A percentile compares a stretch with the other conserved stretches of the same genome.
These are phyloP conservation scores for Thymelicus sylvestris DNA, from an alignment of 2,888 invertebrate species.

Conservation along the genomic window DNA sequence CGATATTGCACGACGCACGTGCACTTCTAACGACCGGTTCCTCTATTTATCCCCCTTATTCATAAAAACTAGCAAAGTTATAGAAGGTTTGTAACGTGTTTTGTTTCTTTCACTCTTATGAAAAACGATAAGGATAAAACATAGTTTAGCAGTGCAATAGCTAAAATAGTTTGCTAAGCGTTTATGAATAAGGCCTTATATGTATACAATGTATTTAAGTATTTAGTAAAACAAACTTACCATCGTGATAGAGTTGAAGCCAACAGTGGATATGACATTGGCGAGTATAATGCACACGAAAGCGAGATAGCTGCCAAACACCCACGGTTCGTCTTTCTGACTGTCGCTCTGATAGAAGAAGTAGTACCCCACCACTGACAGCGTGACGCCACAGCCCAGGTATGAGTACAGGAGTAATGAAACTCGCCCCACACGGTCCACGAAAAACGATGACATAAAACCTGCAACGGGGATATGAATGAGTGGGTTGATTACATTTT, in stretches of 20 bases:
- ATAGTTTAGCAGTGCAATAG: too few relatives aligned
- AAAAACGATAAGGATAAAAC: too few relatives aligned
- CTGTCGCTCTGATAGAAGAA: conserved; percentile 59
- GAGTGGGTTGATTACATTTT: too few relatives aligned
- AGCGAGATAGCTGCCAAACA: conserved; percentile 62
- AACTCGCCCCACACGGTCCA: conserved; percentile 72
- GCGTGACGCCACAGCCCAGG: conserved; percentile 56
- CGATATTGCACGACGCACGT: too few relatives aligned
- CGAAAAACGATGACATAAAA: conserved; percentile 61
- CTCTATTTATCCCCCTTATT: too few relatives aligned
- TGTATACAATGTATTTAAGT: too few relatives aligned
- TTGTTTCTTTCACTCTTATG: too few relatives aligned
- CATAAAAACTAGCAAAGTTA: too few relatives aligned
- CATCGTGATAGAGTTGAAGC: conserved; percentile 75
- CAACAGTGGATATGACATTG: conserved; percentile 61
- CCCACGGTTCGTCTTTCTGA: conserved; percentile 48
- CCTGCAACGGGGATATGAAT: conserved; percentile 54
- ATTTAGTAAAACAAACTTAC: neutral
- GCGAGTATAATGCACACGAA: conserved; percentile 70
- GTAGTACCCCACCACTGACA: conserved; percentile 61
- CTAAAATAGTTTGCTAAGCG: too few relatives aligned
- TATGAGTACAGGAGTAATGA: conserved; percentile 73
- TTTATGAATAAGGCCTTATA: too few relatives aligned
- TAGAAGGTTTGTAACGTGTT: too few relatives aligned
- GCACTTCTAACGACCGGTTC: too few relatives aligned